These are phyloP conservation scores for Adrianichthys oophorus DNA, from an alignment of 2,797 vertebrate species.

Conservation along the genomic window DNA sequence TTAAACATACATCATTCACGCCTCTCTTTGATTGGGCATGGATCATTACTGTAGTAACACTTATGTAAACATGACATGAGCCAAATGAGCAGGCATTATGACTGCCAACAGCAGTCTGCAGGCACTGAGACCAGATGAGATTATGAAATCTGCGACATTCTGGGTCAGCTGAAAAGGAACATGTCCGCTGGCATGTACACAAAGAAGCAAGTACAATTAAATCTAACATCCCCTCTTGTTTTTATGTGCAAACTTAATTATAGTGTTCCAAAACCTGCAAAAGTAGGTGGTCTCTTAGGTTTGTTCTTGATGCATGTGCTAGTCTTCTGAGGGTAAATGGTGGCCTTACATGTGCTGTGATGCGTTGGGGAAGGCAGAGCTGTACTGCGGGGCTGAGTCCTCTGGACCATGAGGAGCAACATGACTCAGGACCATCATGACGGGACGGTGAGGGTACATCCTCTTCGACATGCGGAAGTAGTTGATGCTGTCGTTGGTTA, in stretches of 20 bases:
- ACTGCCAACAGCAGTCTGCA: conserved; percentile 53
- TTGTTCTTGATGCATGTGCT: not conserved
- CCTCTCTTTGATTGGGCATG: conserved; percentile 38
- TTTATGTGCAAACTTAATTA: conserved; percentile 12
- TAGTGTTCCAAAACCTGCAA: not conserved
- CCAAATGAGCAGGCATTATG: conserved; percentile 48
- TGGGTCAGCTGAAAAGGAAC: conserved; percentile 52
- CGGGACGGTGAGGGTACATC: conserved; percentile 92
- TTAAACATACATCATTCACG: conserved; percentile 38
- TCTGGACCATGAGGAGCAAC: conserved; percentile 95
- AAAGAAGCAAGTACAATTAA: conserved; percentile 22
- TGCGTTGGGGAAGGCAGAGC: conserved; percentile 89
- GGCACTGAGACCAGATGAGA: conserved; percentile 45
- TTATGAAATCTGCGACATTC: conserved; percentile 57
- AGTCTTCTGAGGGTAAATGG: not conserved
- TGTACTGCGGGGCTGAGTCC: conserved; percentile 95
- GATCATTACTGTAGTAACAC: conserved; percentile 41
- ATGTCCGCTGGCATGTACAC: conserved; percentile 35
- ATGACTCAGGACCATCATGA: conserved; percentile 96
- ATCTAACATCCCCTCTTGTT: not conserved
- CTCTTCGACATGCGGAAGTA: conserved; percentile 95
- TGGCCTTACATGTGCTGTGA: conserved; percentile 95
- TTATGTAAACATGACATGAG: conserved; percentile 47
- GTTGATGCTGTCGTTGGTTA: conserved; percentile 94
- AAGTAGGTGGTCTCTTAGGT: not conserved